Conservation (phyloP, 2,888 invertebrate species). For the Platycnemis pennipes region DNA sequence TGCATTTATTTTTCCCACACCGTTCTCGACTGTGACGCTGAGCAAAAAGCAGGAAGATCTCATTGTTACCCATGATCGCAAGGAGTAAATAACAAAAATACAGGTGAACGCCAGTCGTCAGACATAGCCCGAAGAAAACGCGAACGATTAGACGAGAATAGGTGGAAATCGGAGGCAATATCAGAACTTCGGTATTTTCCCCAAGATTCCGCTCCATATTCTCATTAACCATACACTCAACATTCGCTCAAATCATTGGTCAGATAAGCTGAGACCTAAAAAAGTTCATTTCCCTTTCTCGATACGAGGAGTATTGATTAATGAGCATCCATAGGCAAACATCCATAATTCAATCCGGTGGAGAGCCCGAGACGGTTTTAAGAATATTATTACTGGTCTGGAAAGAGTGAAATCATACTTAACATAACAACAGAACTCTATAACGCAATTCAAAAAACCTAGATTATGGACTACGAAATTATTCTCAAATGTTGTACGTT, state of each 20-base stretch:
- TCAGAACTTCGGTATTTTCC: neutral
- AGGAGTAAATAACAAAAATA: neutral
- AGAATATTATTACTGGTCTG: too few relatives aligned
- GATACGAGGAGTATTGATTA: too few relatives aligned
- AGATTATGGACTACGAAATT: too few relatives aligned
- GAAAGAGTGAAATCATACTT: too few relatives aligned
- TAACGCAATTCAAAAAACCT: too few relatives aligned
- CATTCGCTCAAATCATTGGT: neutral
- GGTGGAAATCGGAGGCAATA: neutral
- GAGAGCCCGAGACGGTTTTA: too few relatives aligned
- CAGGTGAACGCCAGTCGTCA: neutral
- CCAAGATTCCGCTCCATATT: neutral
- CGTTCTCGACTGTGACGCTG: neutral
- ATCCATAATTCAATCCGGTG: too few relatives aligned
- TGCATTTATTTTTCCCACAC: neutral
- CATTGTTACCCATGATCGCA: neutral
- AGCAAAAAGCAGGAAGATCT: neutral
- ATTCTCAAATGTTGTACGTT: too few relatives aligned
- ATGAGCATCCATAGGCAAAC: too few relatives aligned
- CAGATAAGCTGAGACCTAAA: neutral
- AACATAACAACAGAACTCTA: too few relatives aligned
- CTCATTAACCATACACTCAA: neutral
- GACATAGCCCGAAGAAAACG: neutral
- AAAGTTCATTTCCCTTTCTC: too few relatives aligned
- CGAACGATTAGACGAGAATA: neutral